Conservation (phyloP, 2,797 vertebrate genomes). For the Rhinophrynus dorsalis region DNA sequence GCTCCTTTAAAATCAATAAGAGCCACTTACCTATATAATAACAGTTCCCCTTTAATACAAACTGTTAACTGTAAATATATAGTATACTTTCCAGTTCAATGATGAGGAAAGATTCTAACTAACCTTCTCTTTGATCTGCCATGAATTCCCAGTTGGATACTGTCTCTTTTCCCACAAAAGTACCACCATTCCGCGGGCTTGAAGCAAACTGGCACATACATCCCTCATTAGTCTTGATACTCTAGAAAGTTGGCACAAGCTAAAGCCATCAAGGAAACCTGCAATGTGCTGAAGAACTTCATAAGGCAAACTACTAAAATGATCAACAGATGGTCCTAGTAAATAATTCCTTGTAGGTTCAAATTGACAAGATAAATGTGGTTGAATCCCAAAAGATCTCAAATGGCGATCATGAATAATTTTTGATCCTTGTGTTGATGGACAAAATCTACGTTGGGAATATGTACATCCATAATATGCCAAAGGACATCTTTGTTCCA, state of each 20-base stretch:
- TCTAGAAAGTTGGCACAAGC: conserved; percentile 92
- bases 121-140: conserved; percentile 97
- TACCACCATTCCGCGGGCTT: conserved; percentile 96
- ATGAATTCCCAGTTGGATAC: conserved; percentile 78
- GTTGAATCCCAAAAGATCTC: conserved; percentile 92
- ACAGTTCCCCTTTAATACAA: too few relatives aligned
- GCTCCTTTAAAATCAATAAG: too few relatives aligned
- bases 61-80: too few relatives aligned
- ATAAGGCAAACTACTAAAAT: conserved; percentile 89
- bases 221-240: conserved; percentile 93
- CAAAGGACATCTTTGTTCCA: conserved; percentile 97
- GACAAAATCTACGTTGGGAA: conserved; percentile 95
- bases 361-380: conserved; percentile 72
- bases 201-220: conserved; percentile 91
- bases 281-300: conserved; percentile 93
- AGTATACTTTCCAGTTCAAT: too few relatives aligned
- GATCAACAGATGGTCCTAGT: conserved; percentile 74
- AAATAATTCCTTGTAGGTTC: conserved; percentile 66
- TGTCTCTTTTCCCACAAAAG: conserved; percentile 90
- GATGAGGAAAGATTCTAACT: too few relatives aligned
- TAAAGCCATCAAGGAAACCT: conserved; percentile 93
- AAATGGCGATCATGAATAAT: conserved; percentile 95
- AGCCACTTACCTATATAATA: too few relatives aligned
- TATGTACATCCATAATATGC: conserved; percentile 98
- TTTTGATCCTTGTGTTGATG: conserved; percentile 90